Evolutionary conservation across 2,888 invertebrate species (phyloP).

Genomic region (Trisateles emortualis): DNA sequence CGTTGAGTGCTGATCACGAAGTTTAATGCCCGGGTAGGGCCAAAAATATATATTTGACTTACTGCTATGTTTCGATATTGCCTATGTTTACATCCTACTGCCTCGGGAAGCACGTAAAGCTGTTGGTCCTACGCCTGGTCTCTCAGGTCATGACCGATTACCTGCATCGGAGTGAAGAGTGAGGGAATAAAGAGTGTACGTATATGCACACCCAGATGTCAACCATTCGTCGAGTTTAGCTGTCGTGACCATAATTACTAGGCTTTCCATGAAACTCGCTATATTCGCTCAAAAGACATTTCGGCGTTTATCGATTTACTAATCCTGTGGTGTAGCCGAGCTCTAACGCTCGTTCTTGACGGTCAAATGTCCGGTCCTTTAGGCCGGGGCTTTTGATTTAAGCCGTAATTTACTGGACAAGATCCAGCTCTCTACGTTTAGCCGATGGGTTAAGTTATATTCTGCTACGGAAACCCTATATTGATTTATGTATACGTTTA

Average conservation of each 20-base stretch:
- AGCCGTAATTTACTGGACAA: slow-evolving; percentile 31
- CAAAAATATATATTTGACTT: too few relatives aligned
- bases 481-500: slow-evolving; percentile 16
- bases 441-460: slow-evolving; percentile 6
- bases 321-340: not conserved
- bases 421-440: slow-evolving; percentile 21
- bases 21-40: too few relatives aligned
- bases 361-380: slow-evolving; percentile 17
- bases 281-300: not conserved
- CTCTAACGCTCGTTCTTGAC: not conserved
- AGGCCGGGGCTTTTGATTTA: slow-evolving; percentile 16
- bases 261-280: not conserved
- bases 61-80: too few relatives aligned
- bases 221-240: too few relatives aligned
- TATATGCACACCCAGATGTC: too few relatives aligned
- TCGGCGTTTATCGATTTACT: not conserved
- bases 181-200: too few relatives aligned
- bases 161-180: too few relatives aligned
- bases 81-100: too few relatives aligned
- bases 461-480: slow-evolving; percentile 14
- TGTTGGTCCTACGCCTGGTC: too few relatives aligned
- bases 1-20: too few relatives aligned
- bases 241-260: not conserved
- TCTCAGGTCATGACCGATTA: too few relatives aligned
- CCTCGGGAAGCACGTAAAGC: too few relatives aligned